These are phyloP conservation scores for Pyrrhosoma nymphula DNA, from an alignment of 2,888 invertebrate species.

Conservation along the genomic window DNA sequence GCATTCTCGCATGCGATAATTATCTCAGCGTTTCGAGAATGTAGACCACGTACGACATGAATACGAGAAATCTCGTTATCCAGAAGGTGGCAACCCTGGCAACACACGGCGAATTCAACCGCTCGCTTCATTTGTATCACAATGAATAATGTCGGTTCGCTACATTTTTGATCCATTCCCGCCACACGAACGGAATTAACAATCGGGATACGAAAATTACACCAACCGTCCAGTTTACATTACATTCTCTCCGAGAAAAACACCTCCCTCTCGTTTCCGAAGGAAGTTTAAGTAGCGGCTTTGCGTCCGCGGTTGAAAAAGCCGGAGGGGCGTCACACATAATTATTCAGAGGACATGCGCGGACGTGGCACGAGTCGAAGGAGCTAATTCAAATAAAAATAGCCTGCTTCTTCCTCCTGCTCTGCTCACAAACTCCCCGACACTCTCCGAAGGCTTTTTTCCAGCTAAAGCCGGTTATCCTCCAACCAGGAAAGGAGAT, in stretches of 20 bases:
- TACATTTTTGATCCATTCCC: neutral
- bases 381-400: constrained; percentile 26
- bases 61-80: too few species aligned
- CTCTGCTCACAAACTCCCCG: neutral
- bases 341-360: constrained; percentile 25
- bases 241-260: neutral
- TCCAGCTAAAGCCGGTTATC: constrained; percentile 18
- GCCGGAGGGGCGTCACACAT: neutral
- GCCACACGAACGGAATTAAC: neutral
- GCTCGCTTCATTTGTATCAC: too few species aligned
- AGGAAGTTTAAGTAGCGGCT: neutral
- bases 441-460: neutral
- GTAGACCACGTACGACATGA: too few species aligned
- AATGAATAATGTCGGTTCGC: neutral
- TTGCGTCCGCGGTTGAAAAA: neutral
- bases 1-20: too few species aligned
- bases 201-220: neutral
- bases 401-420: neutral
- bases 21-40: too few species aligned
- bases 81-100: too few species aligned
- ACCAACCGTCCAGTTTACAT: neutral
- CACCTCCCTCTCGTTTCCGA: neutral
- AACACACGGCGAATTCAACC: too few species aligned
- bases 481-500: constrained; percentile 28
- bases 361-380: neutral